These are phyloP conservation scores for Eclectus roratus DNA, from an alignment of 2,113 vertebrate species.

Conservation along the genomic window DNA sequence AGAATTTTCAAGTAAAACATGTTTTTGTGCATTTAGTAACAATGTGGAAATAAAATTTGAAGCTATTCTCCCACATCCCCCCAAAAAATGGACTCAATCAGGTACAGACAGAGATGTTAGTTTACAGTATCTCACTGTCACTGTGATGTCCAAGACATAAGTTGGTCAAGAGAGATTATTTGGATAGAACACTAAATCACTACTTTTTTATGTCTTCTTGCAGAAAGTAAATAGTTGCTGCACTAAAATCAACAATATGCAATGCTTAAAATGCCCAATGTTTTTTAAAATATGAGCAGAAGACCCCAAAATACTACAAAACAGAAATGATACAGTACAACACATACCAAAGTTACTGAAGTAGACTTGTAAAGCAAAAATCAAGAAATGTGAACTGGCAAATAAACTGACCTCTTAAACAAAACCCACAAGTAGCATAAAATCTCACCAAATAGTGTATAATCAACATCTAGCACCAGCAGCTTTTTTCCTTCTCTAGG, in stretches of 20 bases:
- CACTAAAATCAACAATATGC: background rate
- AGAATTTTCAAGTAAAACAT: background rate
- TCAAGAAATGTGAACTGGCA: background rate
- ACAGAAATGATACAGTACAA: background rate
- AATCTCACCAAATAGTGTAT: constrained; percentile 93
- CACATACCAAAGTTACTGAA: background rate
- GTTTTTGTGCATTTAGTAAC: background rate
- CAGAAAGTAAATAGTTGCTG: background rate
- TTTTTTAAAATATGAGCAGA: background rate
- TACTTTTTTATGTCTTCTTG: background rate
- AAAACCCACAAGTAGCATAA: background rate
- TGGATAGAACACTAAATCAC: background rate
- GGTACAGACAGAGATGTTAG: background rate
- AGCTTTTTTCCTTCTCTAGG: constrained; percentile 95
- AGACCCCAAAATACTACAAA: background rate
- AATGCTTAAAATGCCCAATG: background rate
- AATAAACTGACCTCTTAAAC: background rate
- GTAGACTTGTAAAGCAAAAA: background rate
- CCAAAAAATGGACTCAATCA: background rate
- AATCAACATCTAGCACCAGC: constrained; percentile 96
- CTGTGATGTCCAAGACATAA: background rate
- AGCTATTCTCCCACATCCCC: background rate
- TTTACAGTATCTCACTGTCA: background rate
- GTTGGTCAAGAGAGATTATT: background rate
- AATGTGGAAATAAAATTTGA: background rate